Conservation (phyloP, 2,113 vertebrate species). For the Macrotis lagotis region DNA sequence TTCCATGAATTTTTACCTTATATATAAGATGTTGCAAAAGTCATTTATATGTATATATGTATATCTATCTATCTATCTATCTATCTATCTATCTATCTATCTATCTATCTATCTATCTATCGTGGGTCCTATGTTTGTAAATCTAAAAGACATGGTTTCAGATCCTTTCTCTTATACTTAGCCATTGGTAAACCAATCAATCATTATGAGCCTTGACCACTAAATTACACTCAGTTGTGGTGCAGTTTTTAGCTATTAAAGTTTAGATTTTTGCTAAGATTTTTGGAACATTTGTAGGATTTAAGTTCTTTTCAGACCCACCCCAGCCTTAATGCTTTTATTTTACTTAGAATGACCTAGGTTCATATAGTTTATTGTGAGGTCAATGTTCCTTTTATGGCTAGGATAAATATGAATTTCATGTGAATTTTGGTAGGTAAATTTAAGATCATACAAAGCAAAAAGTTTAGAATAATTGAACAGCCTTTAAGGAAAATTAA, state of each 20-base stretch:
- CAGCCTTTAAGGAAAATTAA: background rate
- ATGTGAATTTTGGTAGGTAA: background rate
- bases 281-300: background rate
- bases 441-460: background rate
- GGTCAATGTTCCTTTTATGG: slow-evolving; percentile 13
- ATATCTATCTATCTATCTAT: no score
- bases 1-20: background rate
- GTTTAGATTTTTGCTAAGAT: background rate
- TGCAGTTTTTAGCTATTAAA: background rate
- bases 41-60: no score
- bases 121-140: no score
- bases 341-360: slow-evolving; percentile 18
- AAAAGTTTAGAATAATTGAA: background rate
- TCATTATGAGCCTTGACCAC: no score
- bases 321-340: background rate
- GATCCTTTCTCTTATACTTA: no score
- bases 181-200: no score
- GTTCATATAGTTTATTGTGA: background rate
- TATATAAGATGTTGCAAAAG: background rate
- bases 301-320: background rate
- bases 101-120: no score
- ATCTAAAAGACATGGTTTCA: no score
- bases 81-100: no score
- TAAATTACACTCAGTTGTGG: background rate
- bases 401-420: background rate